Evolutionary conservation across 1,140 invertebrate genomes (phyloP), one percentile per base, ranked within the genome.

Genomic region (Thaumetopoea pityocampa): DNA sequence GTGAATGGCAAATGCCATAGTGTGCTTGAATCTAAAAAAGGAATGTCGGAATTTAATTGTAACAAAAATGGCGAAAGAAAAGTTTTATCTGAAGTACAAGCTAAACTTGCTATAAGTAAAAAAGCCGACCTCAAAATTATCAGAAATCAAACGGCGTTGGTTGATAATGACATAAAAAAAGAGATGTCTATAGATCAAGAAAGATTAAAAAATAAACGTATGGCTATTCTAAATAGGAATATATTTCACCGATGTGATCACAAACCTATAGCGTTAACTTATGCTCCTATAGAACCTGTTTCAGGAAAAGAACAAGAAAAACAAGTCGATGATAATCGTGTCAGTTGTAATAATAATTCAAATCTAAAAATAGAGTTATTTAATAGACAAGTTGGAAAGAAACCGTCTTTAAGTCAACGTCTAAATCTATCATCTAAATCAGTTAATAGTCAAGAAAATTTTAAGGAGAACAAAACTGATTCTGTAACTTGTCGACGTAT

Each of bases 221-320:
- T 63, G 24, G 51, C 52, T 12, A 50, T 81, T 44, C 16, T 77
- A 10, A 71, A 70, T 54, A 67, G 68, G 40, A 51, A 67, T 48
- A 37, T 64, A 19, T 32, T 35, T 11, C 51, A 67, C 42, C 16
- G 33, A 15, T 51, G 18, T 30, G 23, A 35, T 43, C 29, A 46
- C 20, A 34, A 62, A 33, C 56, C 72, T 2, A 82, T 82, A 42
- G 49, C 72, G 11, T 36, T 82, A 19, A 38, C 30, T 9, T 79
- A 74, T 50, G 19, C 35, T 19, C 51, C 69, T 19, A 26, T 33
- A 28, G 55, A 8, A 20, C 1, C 16, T 19, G 18, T 16, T 5
- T 11, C 18, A 20, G 23, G 19, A 23, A 23, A 32, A 32, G 15
- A 4, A 23, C 1, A 4, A 20, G 8, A 22, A 14, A 15, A 6